phyloP scores from a whole-genome alignment of 92 coral and sea anemone species.

The Parazoanthus swiftii region DNA sequence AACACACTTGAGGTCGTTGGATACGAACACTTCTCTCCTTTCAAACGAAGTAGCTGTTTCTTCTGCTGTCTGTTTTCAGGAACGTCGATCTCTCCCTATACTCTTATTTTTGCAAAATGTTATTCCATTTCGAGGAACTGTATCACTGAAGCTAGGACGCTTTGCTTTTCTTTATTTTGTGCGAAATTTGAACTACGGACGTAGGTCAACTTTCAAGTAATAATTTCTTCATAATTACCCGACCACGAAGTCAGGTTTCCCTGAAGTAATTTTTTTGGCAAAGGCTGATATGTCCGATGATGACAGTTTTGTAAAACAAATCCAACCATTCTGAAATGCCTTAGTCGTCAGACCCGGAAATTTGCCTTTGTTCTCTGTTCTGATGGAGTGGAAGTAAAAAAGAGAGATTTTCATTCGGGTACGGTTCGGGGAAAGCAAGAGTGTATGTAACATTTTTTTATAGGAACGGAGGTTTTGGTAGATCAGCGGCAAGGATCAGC shows the following conservation, averaged over 20 bases:
- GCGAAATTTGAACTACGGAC: not conserved
- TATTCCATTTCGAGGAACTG: not conserved
- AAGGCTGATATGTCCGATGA: no score
- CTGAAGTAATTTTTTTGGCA: not conserved
- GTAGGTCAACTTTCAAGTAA: slow-evolving; percentile 8
- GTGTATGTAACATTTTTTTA: no score
- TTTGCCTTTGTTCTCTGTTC: no score
- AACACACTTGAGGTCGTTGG: no score
- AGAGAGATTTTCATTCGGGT: no score
- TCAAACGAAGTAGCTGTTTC: slow-evolving; percentile 3
- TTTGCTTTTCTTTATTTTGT: slow-evolving; percentile 5
- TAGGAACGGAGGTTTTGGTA: no score
- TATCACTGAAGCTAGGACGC: slow-evolving; percentile 6
- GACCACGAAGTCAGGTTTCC: slow-evolving; percentile 3
- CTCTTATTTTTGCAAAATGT: not conserved
- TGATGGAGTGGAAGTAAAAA: no score
- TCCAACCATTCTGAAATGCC: no score
- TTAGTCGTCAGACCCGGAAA: no score
- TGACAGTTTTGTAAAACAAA: no score
- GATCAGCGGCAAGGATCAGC: no score
- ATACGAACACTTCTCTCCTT: not conserved
- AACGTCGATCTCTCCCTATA: not conserved
- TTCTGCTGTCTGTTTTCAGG: slow-evolving; percentile 5
- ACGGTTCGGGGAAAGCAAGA: no score
- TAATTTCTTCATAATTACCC: slow-evolving; percentile 4